Percentiles rank a stretch among this genome's conserved stretches.
These are phyloP conservation scores for Anoplophora glabripennis DNA, from an alignment of 1,140 invertebrate species.

Conservation along the genomic window DNA sequence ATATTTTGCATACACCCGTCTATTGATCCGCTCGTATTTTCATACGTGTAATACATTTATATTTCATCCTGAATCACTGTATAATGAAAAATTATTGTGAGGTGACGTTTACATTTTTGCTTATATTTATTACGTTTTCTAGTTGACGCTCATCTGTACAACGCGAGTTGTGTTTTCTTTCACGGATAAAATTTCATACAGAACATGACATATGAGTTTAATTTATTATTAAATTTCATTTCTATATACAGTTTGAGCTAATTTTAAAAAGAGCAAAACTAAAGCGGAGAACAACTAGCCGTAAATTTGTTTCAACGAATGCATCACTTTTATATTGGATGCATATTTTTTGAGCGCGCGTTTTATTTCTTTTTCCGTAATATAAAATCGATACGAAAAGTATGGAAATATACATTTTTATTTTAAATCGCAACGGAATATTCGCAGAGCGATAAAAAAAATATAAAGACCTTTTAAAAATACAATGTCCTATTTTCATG, in stretches of 20 bases:
- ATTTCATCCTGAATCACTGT: slow-evolving; percentile 30
- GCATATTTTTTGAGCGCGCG: slow-evolving; percentile 25
- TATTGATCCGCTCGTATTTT: slow-evolving; percentile 36
- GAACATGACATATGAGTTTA: slow-evolving; percentile 15
- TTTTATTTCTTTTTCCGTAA: slow-evolving; percentile 26
- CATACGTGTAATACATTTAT: slow-evolving; percentile 36
- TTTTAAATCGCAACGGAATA: slow-evolving; percentile 5
- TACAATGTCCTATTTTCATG: slow-evolving; percentile 1
- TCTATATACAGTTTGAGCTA: slow-evolving; percentile 29
- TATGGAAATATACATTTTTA: slow-evolving; percentile 4
- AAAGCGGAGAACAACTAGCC: slow-evolving; percentile 1
- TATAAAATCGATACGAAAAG: slow-evolving; percentile 19
- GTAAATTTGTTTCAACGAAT: slow-evolving; percentile 32
- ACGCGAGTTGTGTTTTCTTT: background rate
- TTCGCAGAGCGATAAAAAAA: slow-evolving; percentile 2
- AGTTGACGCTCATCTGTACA: background rate
- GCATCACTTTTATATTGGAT: slow-evolving; percentile 33
- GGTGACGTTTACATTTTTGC: slow-evolving; percentile 24
- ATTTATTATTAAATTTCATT: slow-evolving; percentile 36
- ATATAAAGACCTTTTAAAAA: slow-evolving; percentile 15
- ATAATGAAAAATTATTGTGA: slow-evolving; percentile 33
- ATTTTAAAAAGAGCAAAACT: slow-evolving; percentile 27
- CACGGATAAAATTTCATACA: slow-evolving; percentile 2
- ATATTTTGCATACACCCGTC: slow-evolving; percentile 34
- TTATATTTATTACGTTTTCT: slow-evolving; percentile 2